Base-by-base conservation (phyloP, 2,113 vertebrate species). In the Thomomys bottae region DNA sequence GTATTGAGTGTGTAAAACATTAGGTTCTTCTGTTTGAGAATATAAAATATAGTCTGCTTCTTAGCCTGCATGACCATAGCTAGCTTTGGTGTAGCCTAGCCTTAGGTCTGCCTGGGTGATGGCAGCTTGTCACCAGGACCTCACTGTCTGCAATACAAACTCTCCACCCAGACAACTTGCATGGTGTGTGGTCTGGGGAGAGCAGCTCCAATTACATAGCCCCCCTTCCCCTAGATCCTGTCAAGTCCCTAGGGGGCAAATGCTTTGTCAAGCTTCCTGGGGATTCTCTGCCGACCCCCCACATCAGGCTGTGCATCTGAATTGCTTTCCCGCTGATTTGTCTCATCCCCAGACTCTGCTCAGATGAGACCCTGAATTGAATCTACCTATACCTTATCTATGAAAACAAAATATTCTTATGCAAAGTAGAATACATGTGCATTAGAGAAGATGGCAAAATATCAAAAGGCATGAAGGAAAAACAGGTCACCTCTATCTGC, bases 171-270 rank as follows among this genome's bases (percentile, higher is more conserved):
- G 81, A 84, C 90, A 88, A 38, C 80, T 15, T 45, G 72, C 94
- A 0, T 2, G n/a, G 87, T 96, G 95, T 96, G 96, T 96, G 96
- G 96, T 96, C 96, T n/a, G 1, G 57, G 45, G 73, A 82, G 92
- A 9, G 73, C 95, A 9, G 77, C 95, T 96, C 94, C 36, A 26
- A 66, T 96, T 94, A 94, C 96, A 89, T 64, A 40, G 73, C 73
- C 80, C 84, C 72, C 70, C 70, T 61, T 26, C 82, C 34, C 63
- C 42, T 79, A 75, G 87, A 61, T 83, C 38, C 95, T 15, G 18
- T 93, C 95, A 77, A 87, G 91, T 93, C 87, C 91, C 68, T 81
- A 83, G 94, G 91, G 94, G 89, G 77, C 32, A 73, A 77, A 82
- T 42, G 67, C 94, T 96, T 94, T 95, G 94, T 92, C 91, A 81